Evolutionary conservation across 2,888 invertebrate genomes (phyloP), one percentile per base, ranked within the genome.

Genomic region (Pandemis heparana): DNA sequence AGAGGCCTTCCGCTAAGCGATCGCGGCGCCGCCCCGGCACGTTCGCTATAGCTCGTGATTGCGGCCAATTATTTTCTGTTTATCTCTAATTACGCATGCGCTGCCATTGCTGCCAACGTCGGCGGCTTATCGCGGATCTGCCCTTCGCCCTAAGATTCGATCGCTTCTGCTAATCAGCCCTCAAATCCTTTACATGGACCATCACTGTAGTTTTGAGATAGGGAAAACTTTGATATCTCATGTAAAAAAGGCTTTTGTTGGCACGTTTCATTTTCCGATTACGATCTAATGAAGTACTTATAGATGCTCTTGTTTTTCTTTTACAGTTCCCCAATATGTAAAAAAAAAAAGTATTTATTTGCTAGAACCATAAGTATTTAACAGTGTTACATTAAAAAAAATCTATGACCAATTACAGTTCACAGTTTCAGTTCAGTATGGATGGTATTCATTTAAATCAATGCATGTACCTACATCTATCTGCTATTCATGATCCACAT

Each of bases 31-130:
- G 85, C 87, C 87, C 84, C 80, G 81, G 89, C 89, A 89, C 90
- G 91, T 89, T 88, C 86, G 84, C 85, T 81, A 87, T 87, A 86
- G 89, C 90, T 87, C 92, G 90, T 92, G 92, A 93, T 93, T 91
- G 91, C 85, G 88, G 92, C 94, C 94, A 94, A 94, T 94, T 94
- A 94, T 93, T 93, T 94, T 93, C 91, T 92, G 93, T 93, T 93
- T 93, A 93, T 93, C 93, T 93, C 94, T 94, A 94, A 94, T 94
- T 94, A 94, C 92, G 92, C 91, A 93, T 92, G 88, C 93, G 89
- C 92, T 90, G 92, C 92, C 89, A 89, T 88, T 92, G 89, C 92
- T 90, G 92, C 92, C 89, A 89, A 91, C 92, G 91, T 91, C 86
- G 87, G 79, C 83, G 83, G 84, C 86, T 94, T 94, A 94, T 94